Evolutionary conservation across 1,140 invertebrate species (phyloP), one percentile per base, ranked within the genome.

Genomic region (Penaeus japonicus): DNA sequence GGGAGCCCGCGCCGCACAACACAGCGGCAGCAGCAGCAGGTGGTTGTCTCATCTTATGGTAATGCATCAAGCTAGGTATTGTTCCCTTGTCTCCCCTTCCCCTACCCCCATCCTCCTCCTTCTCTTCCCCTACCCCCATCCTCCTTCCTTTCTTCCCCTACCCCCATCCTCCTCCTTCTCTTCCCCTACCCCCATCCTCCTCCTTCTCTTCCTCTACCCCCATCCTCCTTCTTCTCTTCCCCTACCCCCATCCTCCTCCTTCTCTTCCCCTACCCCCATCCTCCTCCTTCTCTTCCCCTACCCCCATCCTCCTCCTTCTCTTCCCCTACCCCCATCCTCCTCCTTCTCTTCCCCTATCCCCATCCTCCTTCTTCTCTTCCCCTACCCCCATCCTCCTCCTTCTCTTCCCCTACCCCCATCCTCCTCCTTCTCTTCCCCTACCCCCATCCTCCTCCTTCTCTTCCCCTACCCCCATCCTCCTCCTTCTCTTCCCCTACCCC

Each of bases 141-240:
- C 70, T 70, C 93, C 90, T 93, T 93, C 0, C 93, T 92, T 5
- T 92, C 93, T 73, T 93, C 93, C 77, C 62, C 80, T 39, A 89
- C 85, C 59, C 84, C 89, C 93, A 93, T 77, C 92, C 92, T 53
- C 92, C 90, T 17, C 62, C 62, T 65, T 18, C 62, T 17, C 12
- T 18, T 17, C 27, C 10, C 15, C 62, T 18, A 0, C 80, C 30
- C 79, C 82, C 22, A 75, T 35, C 70, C n/a, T 24, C 35, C 89
- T 30, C 59, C 75, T n/a, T 65, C 81, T 70, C 70, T 89, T 35
- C 57, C 39, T 54, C 83, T 79, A 70, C 79, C 70, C 73, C 89
- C 91, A 78, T 39, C 89, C 79, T 27, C 88, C 87, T 85, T 81
- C 83, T 57, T 85, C n/a, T 35, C 35, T 18, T 10, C 27, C 20